These are phyloP conservation scores for Heliothis virescens DNA, from an alignment of 1,140 invertebrate genomes.

Conservation along the genomic window DNA sequence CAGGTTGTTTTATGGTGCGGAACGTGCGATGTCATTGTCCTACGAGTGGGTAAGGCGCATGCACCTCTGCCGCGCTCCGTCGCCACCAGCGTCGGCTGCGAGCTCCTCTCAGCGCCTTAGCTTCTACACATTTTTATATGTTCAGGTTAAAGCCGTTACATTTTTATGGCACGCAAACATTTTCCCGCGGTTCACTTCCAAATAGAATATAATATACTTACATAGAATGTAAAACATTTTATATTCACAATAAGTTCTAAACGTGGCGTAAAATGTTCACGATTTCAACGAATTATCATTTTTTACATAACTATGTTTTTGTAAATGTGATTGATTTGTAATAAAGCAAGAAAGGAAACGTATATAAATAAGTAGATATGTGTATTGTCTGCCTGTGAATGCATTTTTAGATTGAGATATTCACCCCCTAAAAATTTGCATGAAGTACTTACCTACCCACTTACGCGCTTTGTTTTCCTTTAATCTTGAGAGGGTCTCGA, in stretches of 20 bases:
- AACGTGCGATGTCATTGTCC: slow-evolving; percentile 84
- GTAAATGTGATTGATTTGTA: slow-evolving; percentile 21
- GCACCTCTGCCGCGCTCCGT: slow-evolving; percentile 58
- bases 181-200: slow-evolving; percentile 36
- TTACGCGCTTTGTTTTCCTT: slow-evolving; percentile 58
- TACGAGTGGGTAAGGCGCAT: slow-evolving; percentile 65
- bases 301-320: slow-evolving; percentile 24
- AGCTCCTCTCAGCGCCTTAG: slow-evolving; percentile 40
- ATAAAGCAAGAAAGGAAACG: background rate
- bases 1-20: slow-evolving; percentile 81
- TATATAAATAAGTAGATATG: background rate
- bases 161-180: slow-evolving; percentile 39
- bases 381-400: background rate
- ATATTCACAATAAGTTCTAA: slow-evolving; percentile 30
- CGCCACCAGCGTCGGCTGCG: slow-evolving; percentile 47
- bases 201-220: slow-evolving; percentile 19
- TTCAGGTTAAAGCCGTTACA: slow-evolving; percentile 42
- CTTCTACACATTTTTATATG: slow-evolving; percentile 47
- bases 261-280: slow-evolving; percentile 15
- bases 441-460: slow-evolving; percentile 46
- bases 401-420: slow-evolving; percentile 40
- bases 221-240: slow-evolving; percentile 9
- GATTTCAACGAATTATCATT: slow-evolving; percentile 32
- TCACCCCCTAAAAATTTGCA: slow-evolving; percentile 48
- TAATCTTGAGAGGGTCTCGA: slow-evolving; percentile 61